Conservation (phyloP, 2,113 vertebrate species). For the Sander lucioperca region DNA sequence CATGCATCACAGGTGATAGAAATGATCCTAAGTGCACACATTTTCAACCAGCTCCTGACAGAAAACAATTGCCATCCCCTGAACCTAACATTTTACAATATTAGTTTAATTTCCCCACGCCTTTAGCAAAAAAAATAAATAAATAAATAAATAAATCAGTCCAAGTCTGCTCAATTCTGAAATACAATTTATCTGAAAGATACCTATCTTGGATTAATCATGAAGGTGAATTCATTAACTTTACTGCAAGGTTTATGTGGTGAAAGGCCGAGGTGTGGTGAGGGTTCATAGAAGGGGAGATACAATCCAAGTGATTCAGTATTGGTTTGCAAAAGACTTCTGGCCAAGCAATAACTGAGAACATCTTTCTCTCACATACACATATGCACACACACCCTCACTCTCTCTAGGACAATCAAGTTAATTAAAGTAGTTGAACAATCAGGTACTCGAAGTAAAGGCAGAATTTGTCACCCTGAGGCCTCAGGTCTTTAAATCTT, state of each 20-base stretch:
- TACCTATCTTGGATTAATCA: conserved; percentile 69
- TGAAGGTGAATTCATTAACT: conserved; percentile 65
- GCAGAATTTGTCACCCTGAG: conserved; percentile 67
- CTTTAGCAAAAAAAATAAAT: conserved; percentile 36
- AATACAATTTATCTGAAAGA: conserved; percentile 56
- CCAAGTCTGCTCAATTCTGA: conserved; percentile 21
- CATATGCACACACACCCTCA: neutral
- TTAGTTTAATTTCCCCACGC: conserved; percentile 58
- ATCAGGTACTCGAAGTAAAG: conserved; percentile 67
- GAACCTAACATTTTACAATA: conserved; percentile 42
- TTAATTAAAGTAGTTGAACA: conserved; percentile 80
- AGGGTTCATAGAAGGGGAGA: conserved; percentile 43
- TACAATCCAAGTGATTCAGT: conserved; percentile 62
- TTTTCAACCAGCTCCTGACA: conserved; percentile 47
- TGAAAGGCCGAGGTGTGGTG: conserved; percentile 48
- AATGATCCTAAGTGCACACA: conserved; percentile 25
- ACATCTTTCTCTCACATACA: neutral
- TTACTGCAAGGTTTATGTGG: conserved; percentile 64
- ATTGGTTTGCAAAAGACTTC: conserved; percentile 63
- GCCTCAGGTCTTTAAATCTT: conserved; percentile 70
- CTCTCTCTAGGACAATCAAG: conserved; percentile 63
- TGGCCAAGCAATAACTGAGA: conserved; percentile 60
- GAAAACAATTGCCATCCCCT: conserved; percentile 36
- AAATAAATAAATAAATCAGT: too few relatives aligned
- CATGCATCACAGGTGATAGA: conserved; percentile 16